These are phyloP conservation scores for Drosophila melanosoma DNA, from an alignment of 2,888 invertebrate species.

Conservation along the genomic window DNA sequence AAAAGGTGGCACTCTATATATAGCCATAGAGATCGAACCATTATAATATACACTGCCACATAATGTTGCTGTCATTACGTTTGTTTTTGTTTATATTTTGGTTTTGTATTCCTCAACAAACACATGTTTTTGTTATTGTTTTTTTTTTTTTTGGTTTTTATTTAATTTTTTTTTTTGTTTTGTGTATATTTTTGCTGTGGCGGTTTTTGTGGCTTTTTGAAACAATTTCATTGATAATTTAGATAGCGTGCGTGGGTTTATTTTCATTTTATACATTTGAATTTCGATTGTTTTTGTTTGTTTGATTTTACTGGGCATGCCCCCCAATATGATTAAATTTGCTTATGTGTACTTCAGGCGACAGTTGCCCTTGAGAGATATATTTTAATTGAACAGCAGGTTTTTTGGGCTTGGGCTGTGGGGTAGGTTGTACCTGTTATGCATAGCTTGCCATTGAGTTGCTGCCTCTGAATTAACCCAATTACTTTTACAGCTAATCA, in stretches of 20 bases:
- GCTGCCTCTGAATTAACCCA: conserved; percentile 33
- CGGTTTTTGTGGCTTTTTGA: conserved; percentile 47
- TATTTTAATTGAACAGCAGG: conserved; percentile 5
- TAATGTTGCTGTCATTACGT: conserved; percentile 8
- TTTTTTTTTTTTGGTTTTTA: conserved; percentile 6
- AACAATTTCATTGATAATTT: conserved; percentile 69
- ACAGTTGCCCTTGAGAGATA: conserved; percentile 53
- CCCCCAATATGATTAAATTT: conserved; percentile 46
- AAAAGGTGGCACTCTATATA: conserved; percentile 37
- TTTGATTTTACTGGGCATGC: conserved; percentile 42
- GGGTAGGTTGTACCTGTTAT: conserved; percentile 29
- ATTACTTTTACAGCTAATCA: conserved; percentile 25
- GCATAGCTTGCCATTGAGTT: conserved; percentile 13
- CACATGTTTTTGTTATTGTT: conserved; percentile 54
- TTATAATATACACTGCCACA: conserved; percentile 6
- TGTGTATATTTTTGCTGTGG: conserved; percentile 31
- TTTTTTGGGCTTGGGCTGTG: background rate
- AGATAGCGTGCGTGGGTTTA: conserved; percentile 56
- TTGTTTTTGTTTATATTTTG: conserved; percentile 48
- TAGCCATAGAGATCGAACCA: conserved; percentile 25
- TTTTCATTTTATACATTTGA: conserved; percentile 5
- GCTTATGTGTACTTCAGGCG: conserved; percentile 54
- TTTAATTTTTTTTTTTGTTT: conserved; percentile 30
- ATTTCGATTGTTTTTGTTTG: conserved; percentile 30
- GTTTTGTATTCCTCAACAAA: conserved; percentile 43